These are phyloP conservation scores for Pheosia gnoma DNA, from an alignment of 2,888 invertebrate genomes.

Conservation along the genomic window DNA sequence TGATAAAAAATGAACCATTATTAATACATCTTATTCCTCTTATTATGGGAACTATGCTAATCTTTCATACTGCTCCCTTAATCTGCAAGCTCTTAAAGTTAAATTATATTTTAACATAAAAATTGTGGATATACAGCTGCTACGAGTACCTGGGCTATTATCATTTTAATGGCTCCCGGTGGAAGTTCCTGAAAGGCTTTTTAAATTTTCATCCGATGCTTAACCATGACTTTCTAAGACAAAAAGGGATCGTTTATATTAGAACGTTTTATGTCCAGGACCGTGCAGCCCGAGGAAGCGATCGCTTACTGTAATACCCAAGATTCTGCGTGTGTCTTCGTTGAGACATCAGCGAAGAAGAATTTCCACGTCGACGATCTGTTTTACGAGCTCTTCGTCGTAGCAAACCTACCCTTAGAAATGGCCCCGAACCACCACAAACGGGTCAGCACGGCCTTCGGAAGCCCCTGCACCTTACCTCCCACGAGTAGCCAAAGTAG, in stretches of 20 bases:
- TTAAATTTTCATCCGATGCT: constrained; percentile 1
- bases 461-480: constrained; percentile 90
- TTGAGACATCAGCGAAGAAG: constrained; percentile 93
- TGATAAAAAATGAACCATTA: too few species aligned
- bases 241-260: not conserved
- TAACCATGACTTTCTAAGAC: not conserved
- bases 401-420: constrained; percentile 92
- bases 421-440: constrained; percentile 96
- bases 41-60: not conserved
- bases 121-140: not conserved
- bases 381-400: constrained; percentile 92
- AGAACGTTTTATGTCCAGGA: constrained; percentile 72
- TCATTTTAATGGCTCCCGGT: constrained; percentile 6
- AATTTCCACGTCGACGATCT: constrained; percentile 92
- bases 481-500: constrained; percentile 87
- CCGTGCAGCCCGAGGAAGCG: constrained; percentile 90
- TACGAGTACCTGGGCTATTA: not conserved
- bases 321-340: constrained; percentile 90
- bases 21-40: too few species aligned
- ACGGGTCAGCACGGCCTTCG: constrained; percentile 89
- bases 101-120: constrained; percentile 6
- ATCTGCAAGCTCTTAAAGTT: not conserved
- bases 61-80: constrained; percentile 5
- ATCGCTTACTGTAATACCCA: constrained; percentile 90
- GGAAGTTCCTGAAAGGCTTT: constrained; percentile 7